Base-by-base conservation (phyloP, 2,888 invertebrate genomes). In the Agrilus cyanescens region DNA sequence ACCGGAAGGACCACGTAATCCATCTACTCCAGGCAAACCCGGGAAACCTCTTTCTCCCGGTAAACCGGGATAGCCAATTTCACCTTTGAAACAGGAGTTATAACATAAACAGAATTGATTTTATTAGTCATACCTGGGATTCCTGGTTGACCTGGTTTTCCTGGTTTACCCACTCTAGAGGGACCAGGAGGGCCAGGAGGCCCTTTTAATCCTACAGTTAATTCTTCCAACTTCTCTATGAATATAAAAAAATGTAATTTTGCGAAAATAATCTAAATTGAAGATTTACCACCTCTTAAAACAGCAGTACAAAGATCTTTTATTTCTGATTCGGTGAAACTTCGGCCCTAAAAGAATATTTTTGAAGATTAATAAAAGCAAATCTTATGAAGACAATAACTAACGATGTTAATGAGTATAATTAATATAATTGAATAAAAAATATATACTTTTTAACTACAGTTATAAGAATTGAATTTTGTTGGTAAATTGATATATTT, bases 251-350 rank as follows among this genome's bases (percentile, higher is more conserved):
- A n/a, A n/a, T n/a, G n/a, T n/a, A n/a, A n/a, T n/a, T n/a, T n/a
- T n/a, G n/a, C n/a, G n/a, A n/a, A n/a, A n/a, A n/a, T n/a, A n/a
- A n/a, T n/a, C n/a, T n/a, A n/a, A n/a, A n/a, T n/a, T n/a, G n/a
- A n/a, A n/a, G n/a, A n/a, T n/a, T n/a, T n/a, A n/a, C n/a, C n/a
- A 86, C 88, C 86, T 74, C 84, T 74, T 37, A 90, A 71, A 37
- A 90, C 76, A 38, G 78, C 76, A 53, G 82, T 78, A 60, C 89
- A 89, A 54, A 91, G 82, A 51, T 86, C 86, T 51, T 83, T 71
- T 13, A 91, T 74, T 65, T 88, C 86, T 4, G 71, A 69, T 62
- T 86, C 86, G 0, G 78, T 72, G 49, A 80, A 73, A 53, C 76
- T 76, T 48, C 76, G 70, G 8, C 73, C 71, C 83, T 84, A 62